Evolutionary conservation across 1,140 invertebrate genomes (phyloP), one percentile per base, ranked within the genome.

Genomic region (Drosophila bocki): DNA sequence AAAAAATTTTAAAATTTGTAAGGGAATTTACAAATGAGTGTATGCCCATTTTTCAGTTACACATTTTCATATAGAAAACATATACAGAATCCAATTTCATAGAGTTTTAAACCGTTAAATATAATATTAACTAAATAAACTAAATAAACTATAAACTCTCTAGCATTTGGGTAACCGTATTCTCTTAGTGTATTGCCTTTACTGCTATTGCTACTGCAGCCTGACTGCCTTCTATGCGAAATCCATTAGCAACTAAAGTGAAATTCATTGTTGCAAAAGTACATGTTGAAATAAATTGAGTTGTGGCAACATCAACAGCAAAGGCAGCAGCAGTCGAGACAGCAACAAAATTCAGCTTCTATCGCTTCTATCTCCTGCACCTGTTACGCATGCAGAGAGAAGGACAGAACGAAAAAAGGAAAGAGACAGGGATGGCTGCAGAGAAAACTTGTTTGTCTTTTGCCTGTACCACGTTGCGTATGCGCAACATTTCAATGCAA

Each of bases 161-260:
- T 1, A 47, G 1, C 15, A 11, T 0, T 15, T 58, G 6, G 19
- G 5, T 11, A 1, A 47, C 7, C 7, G 11, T 3, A 19, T 65
- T 37, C 13, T 65, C 8, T 8, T 1, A 19, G 37, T 70, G 37
- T 37, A 19, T 33, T 33, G n/a, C 32, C 39, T 41, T 41, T 33
- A 13, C 53, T 51, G 56, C 41, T 35, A 48, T 26, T 42, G 8
- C 39, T 71, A 71, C 54, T 60, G 68, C 59, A 50, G 67, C 67
- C 64, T 69, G 64, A 78, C 78, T 82, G 83, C 80, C 67, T 88
- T 77, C 65, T 82, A 82, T 75, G 58, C 67, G 77, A 90, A 90
- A 90, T 90, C 85, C 85, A 90, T 90, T 90, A 90, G 85, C 85
- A 90, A 90, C 85, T 90, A 90, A 90, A 90, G 86, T 90, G 85